A percentile compares a stretch with the other conserved stretches of the same genome.
Conservation (phyloP, 2,797 vertebrate species). For the Valencia hispanica region DNA sequence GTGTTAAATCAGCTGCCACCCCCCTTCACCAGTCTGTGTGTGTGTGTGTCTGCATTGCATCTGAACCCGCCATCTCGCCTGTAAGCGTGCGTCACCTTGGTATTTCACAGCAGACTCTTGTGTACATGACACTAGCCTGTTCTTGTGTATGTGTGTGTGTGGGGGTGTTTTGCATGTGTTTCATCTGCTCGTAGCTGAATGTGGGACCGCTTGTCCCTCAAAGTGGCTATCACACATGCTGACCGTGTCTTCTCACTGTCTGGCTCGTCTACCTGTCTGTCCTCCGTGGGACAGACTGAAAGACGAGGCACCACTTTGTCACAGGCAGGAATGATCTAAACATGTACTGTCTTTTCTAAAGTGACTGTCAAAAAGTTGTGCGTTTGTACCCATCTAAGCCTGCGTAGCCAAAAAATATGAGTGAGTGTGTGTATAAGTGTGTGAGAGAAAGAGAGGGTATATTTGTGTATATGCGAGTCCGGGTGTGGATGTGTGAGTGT, state of each 20-base stretch:
- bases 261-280: slow-evolving; percentile 56
- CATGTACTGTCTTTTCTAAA: slow-evolving; percentile 81
- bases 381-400: slow-evolving; percentile 82
- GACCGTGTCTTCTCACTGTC: slow-evolving; percentile 73
- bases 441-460: slow-evolving; percentile 34
- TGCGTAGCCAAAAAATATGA: slow-evolving; percentile 80
- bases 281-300: slow-evolving; percentile 52
- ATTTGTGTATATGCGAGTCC: slow-evolving; percentile 44
- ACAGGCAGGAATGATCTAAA: slow-evolving; percentile 76
- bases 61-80: slow-evolving; percentile 6
- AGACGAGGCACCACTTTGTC: slow-evolving; percentile 64
- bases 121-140: slow-evolving; percentile 74
- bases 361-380: slow-evolving; percentile 71
- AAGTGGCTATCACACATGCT: slow-evolving; percentile 74
- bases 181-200: slow-evolving; percentile 69
- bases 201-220: slow-evolving; percentile 64
- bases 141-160: slow-evolving; percentile 36
- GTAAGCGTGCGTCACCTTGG: slow-evolving; percentile 63
- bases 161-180: slow-evolving; percentile 37
- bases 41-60: slow-evolving; percentile 23
- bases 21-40: slow-evolving; percentile 35
- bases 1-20: slow-evolving; percentile 56
- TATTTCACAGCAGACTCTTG: slow-evolving; percentile 77
- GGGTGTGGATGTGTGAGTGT: slow-evolving; percentile 58
- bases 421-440: slow-evolving; percentile 33